Evolutionary conservation across 2,797 vertebrate genomes (phyloP).

Genomic region (Rhinatrema bivittatum): DNA sequence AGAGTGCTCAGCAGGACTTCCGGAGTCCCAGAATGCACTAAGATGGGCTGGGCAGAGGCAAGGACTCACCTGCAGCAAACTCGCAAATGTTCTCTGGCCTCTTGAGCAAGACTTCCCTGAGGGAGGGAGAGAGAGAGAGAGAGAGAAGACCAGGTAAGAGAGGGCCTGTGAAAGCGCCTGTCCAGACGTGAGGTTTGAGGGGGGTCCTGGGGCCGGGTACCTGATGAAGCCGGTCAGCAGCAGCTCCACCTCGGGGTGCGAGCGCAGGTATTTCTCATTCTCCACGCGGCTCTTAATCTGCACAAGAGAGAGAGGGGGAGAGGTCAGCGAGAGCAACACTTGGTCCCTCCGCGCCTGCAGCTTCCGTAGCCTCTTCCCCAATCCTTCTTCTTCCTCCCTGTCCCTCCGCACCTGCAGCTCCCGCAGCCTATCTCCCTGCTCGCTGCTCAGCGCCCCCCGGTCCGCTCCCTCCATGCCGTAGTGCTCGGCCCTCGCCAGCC

Average conservation of each 20-base stretch:
- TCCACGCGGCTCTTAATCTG: conserved; percentile 42
- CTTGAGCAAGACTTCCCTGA: conserved; percentile 37
- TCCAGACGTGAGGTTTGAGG: neutral
- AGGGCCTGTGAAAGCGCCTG: too few species aligned
- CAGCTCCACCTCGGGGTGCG: conserved; percentile 37
- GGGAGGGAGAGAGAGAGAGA: neutral
- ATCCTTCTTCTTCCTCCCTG: neutral
- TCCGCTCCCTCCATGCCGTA: too few species aligned
- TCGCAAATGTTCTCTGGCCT: conserved; percentile 37
- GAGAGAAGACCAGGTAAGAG: too few species aligned
- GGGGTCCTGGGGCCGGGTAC: conserved; percentile 8
- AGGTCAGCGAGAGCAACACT: too few species aligned
- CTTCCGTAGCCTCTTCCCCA: neutral
- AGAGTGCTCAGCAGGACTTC: too few species aligned
- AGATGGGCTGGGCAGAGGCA: too few species aligned
- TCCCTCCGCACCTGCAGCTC: too few species aligned
- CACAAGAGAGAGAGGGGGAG: neutral
- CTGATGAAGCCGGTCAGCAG: conserved; percentile 42
- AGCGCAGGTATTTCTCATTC: conserved; percentile 43
- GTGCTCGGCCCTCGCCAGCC: too few species aligned
- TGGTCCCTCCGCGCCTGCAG: neutral
- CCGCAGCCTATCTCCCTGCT: neutral
- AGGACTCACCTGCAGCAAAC: conserved; percentile 42
- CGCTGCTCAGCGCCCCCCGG: too few species aligned
- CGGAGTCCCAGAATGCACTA: too few species aligned